phyloP scores from a whole-genome alignment of 2,888 invertebrate species.

The Lamellibrachia columna region DNA sequence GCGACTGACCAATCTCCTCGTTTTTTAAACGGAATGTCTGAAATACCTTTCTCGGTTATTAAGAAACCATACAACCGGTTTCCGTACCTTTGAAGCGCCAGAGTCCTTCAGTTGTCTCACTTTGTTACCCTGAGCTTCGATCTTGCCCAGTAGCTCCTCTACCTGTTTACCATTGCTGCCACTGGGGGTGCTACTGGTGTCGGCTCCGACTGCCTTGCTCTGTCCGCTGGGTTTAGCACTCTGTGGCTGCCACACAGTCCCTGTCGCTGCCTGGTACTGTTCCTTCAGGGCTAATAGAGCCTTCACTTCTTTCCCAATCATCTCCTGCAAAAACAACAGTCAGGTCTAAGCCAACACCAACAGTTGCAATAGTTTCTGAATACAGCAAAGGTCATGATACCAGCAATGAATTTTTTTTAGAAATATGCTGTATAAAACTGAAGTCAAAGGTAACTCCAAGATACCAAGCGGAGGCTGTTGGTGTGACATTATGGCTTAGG shows the following conservation, averaged over 20 bases:
- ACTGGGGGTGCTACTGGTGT: constrained; percentile 8
- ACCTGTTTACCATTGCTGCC: background rate
- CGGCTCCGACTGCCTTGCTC: background rate
- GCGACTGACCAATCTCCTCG: too few relatives aligned
- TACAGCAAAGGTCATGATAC: too few relatives aligned
- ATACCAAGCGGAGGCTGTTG: too few relatives aligned
- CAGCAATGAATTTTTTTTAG: too few relatives aligned
- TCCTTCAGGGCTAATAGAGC: constrained; percentile 45
- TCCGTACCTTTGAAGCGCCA: background rate
- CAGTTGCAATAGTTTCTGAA: too few relatives aligned
- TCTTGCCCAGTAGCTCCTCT: constrained; percentile 31
- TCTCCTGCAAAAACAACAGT: constrained; percentile 23
- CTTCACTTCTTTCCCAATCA: constrained; percentile 44
- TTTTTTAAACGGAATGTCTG: too few relatives aligned
- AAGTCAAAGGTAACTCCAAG: too few relatives aligned
- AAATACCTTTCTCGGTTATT: too few relatives aligned
- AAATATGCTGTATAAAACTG: too few relatives aligned
- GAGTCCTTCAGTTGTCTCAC: constrained; percentile 38
- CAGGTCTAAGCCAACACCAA: too few relatives aligned
- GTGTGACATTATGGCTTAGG: too few relatives aligned
- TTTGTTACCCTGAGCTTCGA: constrained; percentile 38
- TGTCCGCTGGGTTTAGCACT: constrained; percentile 34
- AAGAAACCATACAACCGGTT: background rate
- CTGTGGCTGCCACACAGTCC: constrained; percentile 48
- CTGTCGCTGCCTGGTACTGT: constrained; percentile 41